Base-by-base conservation (phyloP, 2,113 vertebrate species). In the Hemicordylus capensis region DNA sequence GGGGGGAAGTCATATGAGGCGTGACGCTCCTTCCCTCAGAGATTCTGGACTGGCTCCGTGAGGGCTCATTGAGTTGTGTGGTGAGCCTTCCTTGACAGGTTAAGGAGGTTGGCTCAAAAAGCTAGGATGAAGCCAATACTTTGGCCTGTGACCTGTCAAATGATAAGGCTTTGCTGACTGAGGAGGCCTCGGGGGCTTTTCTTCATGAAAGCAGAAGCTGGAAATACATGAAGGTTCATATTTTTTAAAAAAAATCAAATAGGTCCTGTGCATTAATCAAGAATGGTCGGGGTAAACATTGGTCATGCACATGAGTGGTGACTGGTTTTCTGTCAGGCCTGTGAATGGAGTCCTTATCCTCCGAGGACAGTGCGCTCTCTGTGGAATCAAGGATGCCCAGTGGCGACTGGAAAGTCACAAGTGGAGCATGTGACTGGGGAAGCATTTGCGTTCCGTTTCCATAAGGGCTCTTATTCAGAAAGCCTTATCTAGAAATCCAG, bases 311-410 rank as follows among this genome's bases (percentile, higher is more conserved):
- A 89, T 66, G 19, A 80, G 89, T 79, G 14, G 84, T 93, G 90
- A 92, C 75, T 51, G 77, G 42, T 24, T 88, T 83, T 92, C 93
- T 95, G 95, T 90, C 91, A 93, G 66, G 54, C 39, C 73, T 26
- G 34, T 96, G 92, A 95, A 94, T 67, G 17, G 90, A 1, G 31
- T n/a, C 82, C 91, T 87, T 96, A 90, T 95, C 46, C 20, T 48
- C 63, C 56, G 56, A 51, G 92, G 83, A 95, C 95, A 95, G 88
- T 88, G 78, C 56, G 11, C 3, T 28, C 89, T 93, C 90, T 96
- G 94, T 95, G 66, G 63, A 83, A 26, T n/a, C 64, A 80, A 88
- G 87, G 31, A 2, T 0, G 1, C 61, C 87, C 85, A 89, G 3
- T 20, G 19, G 6, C 87, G 34, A 80, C 88, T 48, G 15, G 85